These are phyloP conservation scores for Agrilus biguttatus DNA, from an alignment of 2,888 invertebrate genomes.

Conservation along the genomic window DNA sequence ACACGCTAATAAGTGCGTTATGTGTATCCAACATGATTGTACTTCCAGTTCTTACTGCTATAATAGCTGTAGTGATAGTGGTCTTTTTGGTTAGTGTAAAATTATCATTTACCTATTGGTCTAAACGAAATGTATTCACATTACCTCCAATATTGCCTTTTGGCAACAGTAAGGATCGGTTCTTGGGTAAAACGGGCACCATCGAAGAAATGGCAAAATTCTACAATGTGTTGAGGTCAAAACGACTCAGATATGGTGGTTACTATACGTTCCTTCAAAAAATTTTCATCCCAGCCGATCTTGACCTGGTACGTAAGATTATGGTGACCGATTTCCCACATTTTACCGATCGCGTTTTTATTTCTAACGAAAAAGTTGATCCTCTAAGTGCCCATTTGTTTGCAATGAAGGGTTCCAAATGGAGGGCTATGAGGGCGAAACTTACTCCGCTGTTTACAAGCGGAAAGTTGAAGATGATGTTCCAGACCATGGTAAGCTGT, in stretches of 20 bases:
- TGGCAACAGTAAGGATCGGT: constrained; percentile 12
- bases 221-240: constrained; percentile 11
- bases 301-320: constrained; percentile 25
- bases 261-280: constrained; percentile 11
- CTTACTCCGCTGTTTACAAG: constrained; percentile 49
- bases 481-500: constrained; percentile 36
- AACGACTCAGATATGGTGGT: constrained; percentile 13
- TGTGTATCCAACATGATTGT: too few species aligned
- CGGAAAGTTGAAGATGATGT: constrained; percentile 49
- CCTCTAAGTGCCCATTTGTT: constrained; percentile 42
- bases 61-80: too few species aligned
- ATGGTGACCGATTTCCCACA: constrained; percentile 42
- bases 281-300: constrained; percentile 13
- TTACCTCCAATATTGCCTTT: constrained; percentile 15
- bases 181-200: not conserved
- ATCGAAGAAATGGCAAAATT: constrained; percentile 2
- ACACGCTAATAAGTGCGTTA: too few species aligned
- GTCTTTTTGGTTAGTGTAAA: constrained; percentile 3
- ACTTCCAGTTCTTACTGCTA: too few species aligned
- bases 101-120: constrained; percentile 11
- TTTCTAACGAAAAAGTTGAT: constrained; percentile 39
- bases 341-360: constrained; percentile 47
- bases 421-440: constrained; percentile 45
- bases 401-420: constrained; percentile 36
- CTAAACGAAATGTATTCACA: constrained; percentile 7